A percentile compares a stretch with the other conserved stretches of the same genome.
These are phyloP conservation scores for Parambassis ranga DNA, from an alignment of 2,797 vertebrate genomes.

Conservation along the genomic window DNA sequence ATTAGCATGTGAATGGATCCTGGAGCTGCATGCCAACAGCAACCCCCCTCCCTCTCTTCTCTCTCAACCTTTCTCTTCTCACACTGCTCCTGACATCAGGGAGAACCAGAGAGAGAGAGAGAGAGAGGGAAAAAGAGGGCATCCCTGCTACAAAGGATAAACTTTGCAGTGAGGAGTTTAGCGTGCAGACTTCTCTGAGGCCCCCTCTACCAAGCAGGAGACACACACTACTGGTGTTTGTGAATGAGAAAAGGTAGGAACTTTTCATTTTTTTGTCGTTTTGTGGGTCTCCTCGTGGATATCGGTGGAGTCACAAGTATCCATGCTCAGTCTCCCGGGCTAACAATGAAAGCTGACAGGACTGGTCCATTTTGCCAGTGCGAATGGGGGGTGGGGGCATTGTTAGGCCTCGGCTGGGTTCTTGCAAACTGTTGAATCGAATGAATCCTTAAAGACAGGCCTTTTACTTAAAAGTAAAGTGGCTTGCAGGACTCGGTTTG, in stretches of 20 bases:
- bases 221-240: conserved; percentile 21
- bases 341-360: conserved; percentile 73
- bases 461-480: neutral
- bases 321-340: conserved; percentile 32
- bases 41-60: conserved; percentile 8
- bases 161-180: conserved; percentile 8
- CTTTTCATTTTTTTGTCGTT: neutral
- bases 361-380: conserved; percentile 60
- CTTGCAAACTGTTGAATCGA: conserved; percentile 19
- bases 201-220: neutral
- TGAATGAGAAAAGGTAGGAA: conserved; percentile 81
- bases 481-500: neutral
- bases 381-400: conserved; percentile 45
- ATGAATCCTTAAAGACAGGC: neutral
- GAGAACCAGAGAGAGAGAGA: conserved; percentile 22
- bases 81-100: conserved; percentile 42
- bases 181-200: neutral
- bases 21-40: conserved; percentile 59
- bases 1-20: conserved; percentile 84
- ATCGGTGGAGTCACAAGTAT: conserved; percentile 6
- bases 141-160: conserved; percentile 11
- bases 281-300: conserved; percentile 26
- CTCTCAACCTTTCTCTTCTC: conserved; percentile 14
- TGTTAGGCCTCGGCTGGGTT: conserved; percentile 18
- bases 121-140: conserved; percentile 27